Evolutionary conservation across 1,140 invertebrate species (phyloP).

Genomic region (Tetramorium parvispinum): DNA sequence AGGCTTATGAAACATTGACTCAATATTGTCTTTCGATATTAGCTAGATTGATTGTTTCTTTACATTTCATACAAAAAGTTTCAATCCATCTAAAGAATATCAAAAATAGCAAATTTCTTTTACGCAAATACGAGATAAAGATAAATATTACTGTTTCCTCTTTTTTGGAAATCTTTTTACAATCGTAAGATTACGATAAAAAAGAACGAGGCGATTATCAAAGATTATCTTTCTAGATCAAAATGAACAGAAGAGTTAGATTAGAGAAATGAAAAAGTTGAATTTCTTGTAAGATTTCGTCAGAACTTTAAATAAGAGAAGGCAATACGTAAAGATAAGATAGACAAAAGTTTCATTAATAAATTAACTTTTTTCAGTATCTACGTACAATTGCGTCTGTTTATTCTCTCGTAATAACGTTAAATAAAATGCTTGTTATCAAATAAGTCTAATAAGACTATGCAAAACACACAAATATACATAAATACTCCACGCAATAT

Average conservation of each 20-base stretch:
- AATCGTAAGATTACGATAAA: neutral
- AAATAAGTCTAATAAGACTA: slow-evolving; percentile 3
- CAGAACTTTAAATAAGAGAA: too few species aligned
- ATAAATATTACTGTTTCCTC: neutral
- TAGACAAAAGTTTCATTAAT: neutral
- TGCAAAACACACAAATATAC: neutral
- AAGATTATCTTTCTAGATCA: neutral
- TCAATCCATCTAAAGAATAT: neutral
- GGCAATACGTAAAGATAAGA: neutral
- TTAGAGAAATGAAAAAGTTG: neutral
- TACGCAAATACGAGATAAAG: neutral
- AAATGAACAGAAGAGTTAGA: neutral
- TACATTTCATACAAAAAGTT: neutral
- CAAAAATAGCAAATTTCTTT: neutral
- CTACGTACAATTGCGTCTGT: neutral
- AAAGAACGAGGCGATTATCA: neutral
- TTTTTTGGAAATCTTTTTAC: neutral
- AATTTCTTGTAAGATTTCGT: too few species aligned
- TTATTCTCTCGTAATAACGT: slow-evolving; percentile 4
- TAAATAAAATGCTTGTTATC: neutral
- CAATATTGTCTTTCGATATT: neutral
- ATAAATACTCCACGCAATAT: neutral
- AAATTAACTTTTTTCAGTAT: neutral
- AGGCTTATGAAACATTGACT: too few species aligned
- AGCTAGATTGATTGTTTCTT: neutral